Conservation (phyloP, 2,113 vertebrate species). For the Miniopterus natalensis region DNA sequence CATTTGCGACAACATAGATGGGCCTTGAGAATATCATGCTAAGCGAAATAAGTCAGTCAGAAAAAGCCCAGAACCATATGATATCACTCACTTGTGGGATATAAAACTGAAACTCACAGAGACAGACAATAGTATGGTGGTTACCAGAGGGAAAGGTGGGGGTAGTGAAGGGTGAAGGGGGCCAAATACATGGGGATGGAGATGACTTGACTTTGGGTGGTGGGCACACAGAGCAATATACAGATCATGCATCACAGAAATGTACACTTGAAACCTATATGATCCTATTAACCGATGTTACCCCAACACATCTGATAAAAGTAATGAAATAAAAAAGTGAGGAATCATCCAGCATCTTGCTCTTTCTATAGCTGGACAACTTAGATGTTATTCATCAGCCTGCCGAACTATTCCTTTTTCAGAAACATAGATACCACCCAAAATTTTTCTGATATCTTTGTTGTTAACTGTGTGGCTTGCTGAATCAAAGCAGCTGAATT, state of each 20-base stretch:
- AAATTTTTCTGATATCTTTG: background rate
- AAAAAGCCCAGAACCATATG: background rate
- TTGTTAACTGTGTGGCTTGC: background rate
- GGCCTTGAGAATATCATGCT: background rate
- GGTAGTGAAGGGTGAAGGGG: background rate
- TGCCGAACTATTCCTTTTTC: background rate
- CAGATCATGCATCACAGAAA: background rate
- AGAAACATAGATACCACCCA: background rate
- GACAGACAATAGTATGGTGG: background rate
- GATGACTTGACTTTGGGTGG: background rate
- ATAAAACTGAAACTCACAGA: background rate
- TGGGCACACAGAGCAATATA: background rate
- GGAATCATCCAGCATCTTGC: background rate
- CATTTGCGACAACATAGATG: background rate
- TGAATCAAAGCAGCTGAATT: background rate
- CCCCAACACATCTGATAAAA: background rate
- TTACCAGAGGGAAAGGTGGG: background rate
- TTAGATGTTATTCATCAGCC: background rate
- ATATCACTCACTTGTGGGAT: background rate
- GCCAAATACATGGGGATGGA: background rate
- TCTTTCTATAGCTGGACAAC: background rate
- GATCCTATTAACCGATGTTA: background rate
- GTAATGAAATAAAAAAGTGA: background rate
- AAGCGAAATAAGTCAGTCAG: background rate
- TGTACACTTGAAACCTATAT: background rate